Evolutionary conservation across 30 jellyfish, hydroid and myxozoan species (phyloP).

Genomic region (Aurelia coerulea): DNA sequence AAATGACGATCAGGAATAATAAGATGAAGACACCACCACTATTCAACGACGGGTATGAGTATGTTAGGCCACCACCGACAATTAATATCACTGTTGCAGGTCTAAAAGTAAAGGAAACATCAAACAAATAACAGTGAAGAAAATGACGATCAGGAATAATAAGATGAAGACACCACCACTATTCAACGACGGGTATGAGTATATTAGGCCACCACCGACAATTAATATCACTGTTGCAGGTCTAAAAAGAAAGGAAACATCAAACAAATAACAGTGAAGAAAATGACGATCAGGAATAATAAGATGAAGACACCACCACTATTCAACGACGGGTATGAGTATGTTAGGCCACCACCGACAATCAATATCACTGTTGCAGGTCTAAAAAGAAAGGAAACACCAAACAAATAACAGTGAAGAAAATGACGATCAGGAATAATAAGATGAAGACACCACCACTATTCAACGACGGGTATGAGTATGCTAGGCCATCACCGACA

Average conservation of each 20-base stretch:
- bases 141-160: slow-evolving; percentile 42
- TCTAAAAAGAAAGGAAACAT: background rate
- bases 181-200: slow-evolving; percentile 77
- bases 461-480: slow-evolving; percentile 77
- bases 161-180: slow-evolving; percentile 51
- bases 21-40: slow-evolving; percentile 51
- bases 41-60: slow-evolving; percentile 77
- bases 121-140: slow-evolving; percentile 77
- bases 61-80: slow-evolving; percentile 93
- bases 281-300: slow-evolving; percentile 42
- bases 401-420: slow-evolving; percentile 77
- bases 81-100: slow-evolving; percentile 81
- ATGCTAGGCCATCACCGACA: slow-evolving; percentile 92
- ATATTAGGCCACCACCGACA: slow-evolving; percentile 92
- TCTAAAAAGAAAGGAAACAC: background rate
- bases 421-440: slow-evolving; percentile 42
- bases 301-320: slow-evolving; percentile 51
- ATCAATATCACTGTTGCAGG: slow-evolving; percentile 81
- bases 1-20: slow-evolving; percentile 42
- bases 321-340: slow-evolving; percentile 77
- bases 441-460: slow-evolving; percentile 51
- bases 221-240: slow-evolving; percentile 81
- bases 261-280: slow-evolving; percentile 77
- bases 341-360: slow-evolving; percentile 93
- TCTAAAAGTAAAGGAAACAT: background rate